Conservation (phyloP, 1,140 invertebrate species). For the Diachasmimorpha longicaudata region DNA sequence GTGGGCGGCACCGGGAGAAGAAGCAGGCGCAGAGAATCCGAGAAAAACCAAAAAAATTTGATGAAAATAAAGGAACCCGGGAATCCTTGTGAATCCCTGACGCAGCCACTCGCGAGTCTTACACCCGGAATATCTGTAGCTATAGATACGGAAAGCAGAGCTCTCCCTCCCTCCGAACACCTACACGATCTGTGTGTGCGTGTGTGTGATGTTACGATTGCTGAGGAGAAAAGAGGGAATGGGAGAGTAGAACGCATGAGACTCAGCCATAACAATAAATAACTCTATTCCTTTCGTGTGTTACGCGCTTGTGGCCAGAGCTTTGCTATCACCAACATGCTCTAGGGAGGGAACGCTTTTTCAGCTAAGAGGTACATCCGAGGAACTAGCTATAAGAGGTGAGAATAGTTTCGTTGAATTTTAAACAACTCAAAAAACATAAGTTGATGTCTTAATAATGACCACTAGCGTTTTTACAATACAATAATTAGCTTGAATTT, state of each 20-base stretch:
- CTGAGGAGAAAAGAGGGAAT: background rate
- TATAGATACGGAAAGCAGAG: background rate
- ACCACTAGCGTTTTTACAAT: background rate
- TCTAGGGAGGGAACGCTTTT: conserved; percentile 37
- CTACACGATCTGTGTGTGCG: too few relatives aligned
- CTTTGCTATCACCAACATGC: conserved; percentile 13
- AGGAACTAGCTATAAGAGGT: too few relatives aligned
- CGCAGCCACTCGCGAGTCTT: conserved; percentile 1
- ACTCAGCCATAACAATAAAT: conserved; percentile 60
- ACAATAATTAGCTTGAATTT: too few relatives aligned
- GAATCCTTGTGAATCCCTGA: conserved; percentile 9
- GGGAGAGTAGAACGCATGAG: conserved; percentile 32
- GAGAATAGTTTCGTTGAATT: too few relatives aligned
- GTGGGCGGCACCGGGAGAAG: conserved; percentile 48
- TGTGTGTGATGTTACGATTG: conserved; percentile 13
- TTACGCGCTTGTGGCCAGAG: conserved; percentile 47
- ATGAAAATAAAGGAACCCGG: conserved; percentile 3
- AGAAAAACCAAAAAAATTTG: background rate
- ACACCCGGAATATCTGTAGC: conserved; percentile 15
- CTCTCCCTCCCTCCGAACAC: conserved; percentile 39
- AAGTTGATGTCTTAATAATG: background rate
- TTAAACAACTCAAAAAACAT: too few relatives aligned
- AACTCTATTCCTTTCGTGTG: conserved; percentile 59
- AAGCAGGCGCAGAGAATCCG: background rate
- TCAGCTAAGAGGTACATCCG: too few relatives aligned